These are phyloP conservation scores for Linyphia triangularis DNA, from an alignment of 2,888 invertebrate species.

Conservation along the genomic window DNA sequence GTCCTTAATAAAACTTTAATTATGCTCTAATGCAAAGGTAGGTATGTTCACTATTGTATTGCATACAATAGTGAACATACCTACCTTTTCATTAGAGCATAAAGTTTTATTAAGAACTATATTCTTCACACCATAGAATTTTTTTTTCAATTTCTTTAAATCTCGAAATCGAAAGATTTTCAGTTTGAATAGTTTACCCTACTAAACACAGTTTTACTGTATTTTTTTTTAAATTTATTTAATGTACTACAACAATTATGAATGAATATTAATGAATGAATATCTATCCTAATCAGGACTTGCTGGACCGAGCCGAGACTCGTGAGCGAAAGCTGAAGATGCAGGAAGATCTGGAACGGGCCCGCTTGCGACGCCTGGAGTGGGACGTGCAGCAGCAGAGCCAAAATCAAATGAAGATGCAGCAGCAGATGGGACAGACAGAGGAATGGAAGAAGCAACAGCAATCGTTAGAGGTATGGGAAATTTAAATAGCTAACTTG, in stretches of 20 bases:
- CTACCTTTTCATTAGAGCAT: too few relatives aligned
- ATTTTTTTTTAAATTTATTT: neutral
- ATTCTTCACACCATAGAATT: too few relatives aligned
- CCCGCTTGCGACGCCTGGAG: conserved; percentile 79
- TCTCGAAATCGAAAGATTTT: too few relatives aligned
- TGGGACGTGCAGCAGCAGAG: conserved; percentile 76
- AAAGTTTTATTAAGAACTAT: too few relatives aligned
- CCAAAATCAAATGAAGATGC: conserved; percentile 76
- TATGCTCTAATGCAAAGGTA: too few relatives aligned
- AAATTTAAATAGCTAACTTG: too few relatives aligned
- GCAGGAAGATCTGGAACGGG: conserved; percentile 81
- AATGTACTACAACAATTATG: neutral
- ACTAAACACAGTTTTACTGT: neutral
- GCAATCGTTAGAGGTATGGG: conserved; percentile 77
- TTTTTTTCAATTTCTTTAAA: too few relatives aligned
- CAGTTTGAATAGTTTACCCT: too few relatives aligned
- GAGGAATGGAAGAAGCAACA: conserved; percentile 79
- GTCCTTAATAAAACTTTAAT: too few relatives aligned
- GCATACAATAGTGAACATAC: too few relatives aligned
- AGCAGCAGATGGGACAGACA: conserved; percentile 78
- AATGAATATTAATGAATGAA: too few relatives aligned
- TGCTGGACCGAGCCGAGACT: conserved; percentile 79
- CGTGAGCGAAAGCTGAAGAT: conserved; percentile 80
- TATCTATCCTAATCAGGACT: conserved; percentile 56
- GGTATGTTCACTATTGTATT: too few relatives aligned